These are phyloP conservation scores for Rotaria socialis DNA, from an alignment of 2,888 invertebrate species.

Conservation along the genomic window DNA sequence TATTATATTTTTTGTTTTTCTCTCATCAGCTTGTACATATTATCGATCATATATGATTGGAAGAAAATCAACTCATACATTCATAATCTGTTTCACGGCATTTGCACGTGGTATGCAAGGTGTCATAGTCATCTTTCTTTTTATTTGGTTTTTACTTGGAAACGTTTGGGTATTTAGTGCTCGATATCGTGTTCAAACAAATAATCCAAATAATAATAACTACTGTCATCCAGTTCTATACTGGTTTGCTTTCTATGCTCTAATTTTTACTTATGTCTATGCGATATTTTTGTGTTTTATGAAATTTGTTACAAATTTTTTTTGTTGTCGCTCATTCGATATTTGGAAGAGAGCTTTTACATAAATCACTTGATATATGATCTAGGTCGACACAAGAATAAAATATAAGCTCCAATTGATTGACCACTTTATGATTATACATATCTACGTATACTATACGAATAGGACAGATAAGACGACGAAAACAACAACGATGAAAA, in stretches of 20 bases:
- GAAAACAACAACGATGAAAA: neutral
- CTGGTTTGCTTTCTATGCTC: neutral
- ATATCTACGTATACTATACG: neutral
- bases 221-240: conserved; percentile 11
- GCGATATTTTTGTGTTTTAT: neutral
- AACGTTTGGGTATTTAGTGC: conserved; percentile 20
- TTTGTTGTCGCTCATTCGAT: conserved; percentile 3
- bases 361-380: neutral
- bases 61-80: neutral
- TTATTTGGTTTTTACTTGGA: conserved; percentile 24
- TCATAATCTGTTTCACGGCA: neutral
- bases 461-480: conserved; percentile 6
- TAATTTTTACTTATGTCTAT: conserved; percentile 8
- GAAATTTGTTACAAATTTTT: neutral
- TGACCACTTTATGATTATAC: conserved; percentile 4
- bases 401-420: neutral
- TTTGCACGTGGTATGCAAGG: neutral
- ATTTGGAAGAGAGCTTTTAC: conserved; percentile 29
- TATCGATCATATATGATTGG: neutral
- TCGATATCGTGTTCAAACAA: conserved; percentile 16
- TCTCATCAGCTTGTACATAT: neutral
- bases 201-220: neutral
- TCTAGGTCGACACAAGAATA: neutral
- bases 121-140: neutral
- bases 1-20: neutral